Conservation (phyloP, 2,113 vertebrate genomes). For the Lycocorax pyrrhopterus region DNA sequence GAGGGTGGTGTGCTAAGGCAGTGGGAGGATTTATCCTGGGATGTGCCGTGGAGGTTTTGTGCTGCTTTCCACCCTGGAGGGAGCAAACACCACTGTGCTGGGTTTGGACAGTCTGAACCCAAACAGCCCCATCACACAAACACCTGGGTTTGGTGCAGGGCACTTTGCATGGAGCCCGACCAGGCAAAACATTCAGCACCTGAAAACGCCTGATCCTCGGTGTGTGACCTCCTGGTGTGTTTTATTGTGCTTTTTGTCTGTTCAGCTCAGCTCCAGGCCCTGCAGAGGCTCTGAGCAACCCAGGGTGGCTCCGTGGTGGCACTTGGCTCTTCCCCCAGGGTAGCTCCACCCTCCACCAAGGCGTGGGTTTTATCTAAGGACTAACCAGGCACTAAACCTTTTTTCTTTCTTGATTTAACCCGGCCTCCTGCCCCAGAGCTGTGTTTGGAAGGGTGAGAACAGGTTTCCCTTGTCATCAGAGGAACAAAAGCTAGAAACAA, state of each 20-base stretch:
- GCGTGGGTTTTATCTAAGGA: background rate
- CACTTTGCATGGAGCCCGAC: background rate
- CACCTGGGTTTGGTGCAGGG: background rate
- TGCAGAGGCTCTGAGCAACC: fast-evolving
- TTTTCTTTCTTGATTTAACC: background rate
- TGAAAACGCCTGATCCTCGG: fast-evolving
- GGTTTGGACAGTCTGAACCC: fast-evolving
- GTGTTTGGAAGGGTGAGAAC: background rate
- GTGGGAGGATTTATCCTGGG: background rate
- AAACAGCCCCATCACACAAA: background rate
- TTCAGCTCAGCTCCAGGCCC: background rate
- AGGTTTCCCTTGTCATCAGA: background rate
- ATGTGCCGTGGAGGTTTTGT: background rate
- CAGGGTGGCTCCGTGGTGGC: fast-evolving
- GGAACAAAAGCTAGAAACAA: background rate
- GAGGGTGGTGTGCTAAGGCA: background rate
- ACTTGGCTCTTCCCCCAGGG: background rate
- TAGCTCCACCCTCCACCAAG: background rate
- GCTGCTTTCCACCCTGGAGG: background rate
- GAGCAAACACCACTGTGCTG: background rate
- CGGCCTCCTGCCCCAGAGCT: background rate
- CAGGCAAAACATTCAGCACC: background rate
- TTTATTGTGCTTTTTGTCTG: background rate
- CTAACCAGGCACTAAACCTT: background rate
- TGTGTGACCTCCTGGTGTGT: background rate